Evolutionary conservation across 2,888 invertebrate species (phyloP), one percentile per base, ranked within the genome.

Genomic region (Panopea generosa): DNA sequence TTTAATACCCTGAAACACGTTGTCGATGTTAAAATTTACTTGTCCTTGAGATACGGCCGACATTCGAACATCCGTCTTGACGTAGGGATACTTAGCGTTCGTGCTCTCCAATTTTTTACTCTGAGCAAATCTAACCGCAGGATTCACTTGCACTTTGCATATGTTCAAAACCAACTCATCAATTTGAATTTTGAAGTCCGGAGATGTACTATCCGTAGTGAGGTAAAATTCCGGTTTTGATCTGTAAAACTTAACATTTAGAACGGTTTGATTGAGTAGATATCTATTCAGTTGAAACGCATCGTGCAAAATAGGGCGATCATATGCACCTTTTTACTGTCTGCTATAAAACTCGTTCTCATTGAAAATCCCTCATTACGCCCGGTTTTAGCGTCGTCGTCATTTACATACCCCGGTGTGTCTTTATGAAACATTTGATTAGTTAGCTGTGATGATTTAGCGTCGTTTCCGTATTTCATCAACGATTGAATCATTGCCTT

Each of bases 401-500:
- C n/a, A n/a, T n/a, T n/a, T n/a, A n/a, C n/a, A n/a, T n/a, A n/a
- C n/a, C n/a, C n/a, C n/a, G n/a, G 56, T 49, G 18, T 38, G 33
- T 56, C 66, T 47, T 66, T 56, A 18, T 66, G 57, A 29, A 27
- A 66, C 45, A 45, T 47, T 33, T 56, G 56, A 20, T 56, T 22
- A 20, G 66, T 20, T 9, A 65, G 33, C 40, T 55, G 45, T n/a
- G 65, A 65, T 16, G 40, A 11, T 18, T 53, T 38, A 14, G 65
- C 43, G 9, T 45, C 65, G 3, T n/a, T 20, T 3, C 45, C 45
- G 16, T 55, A 65, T 45, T 65, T 55, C 18, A 65, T 26, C 11
- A 67, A 49, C 22, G 67, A 57, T 27, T 73, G 73, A 18, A 78
- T 59, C 62, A 67, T 71, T 18, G 66, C 65, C 43, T 74, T 78